These are phyloP conservation scores for Leucoma salicis DNA, from an alignment of 2,888 invertebrate genomes.

Conservation along the genomic window DNA sequence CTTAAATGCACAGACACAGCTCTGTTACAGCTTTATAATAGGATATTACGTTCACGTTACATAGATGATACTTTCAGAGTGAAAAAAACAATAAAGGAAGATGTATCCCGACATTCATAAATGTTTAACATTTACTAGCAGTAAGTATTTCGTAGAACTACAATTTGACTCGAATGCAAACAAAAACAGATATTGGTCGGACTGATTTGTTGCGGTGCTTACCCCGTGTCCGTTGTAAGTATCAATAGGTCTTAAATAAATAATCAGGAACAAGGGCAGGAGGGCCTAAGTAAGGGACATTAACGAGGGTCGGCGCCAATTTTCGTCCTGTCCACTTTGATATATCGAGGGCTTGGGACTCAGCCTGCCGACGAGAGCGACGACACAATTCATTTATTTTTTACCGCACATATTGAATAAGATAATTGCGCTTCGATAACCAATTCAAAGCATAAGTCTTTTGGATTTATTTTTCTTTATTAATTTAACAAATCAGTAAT, in stretches of 20 bases:
- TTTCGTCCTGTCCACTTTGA: conserved; percentile 80
- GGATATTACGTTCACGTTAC: too few relatives aligned
- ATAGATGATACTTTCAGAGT: too few relatives aligned
- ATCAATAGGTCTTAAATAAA: conserved; percentile 79
- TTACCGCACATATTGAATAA: conserved; percentile 43
- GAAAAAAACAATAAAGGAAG: too few relatives aligned
- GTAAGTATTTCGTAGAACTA: too few relatives aligned
- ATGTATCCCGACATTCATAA: too few relatives aligned
- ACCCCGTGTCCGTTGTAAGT: conserved; percentile 41
- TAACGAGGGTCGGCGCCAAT: conserved; percentile 82
- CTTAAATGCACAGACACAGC: too few relatives aligned
- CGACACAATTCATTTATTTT: conserved; percentile 67
- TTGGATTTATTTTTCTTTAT: not conserved
- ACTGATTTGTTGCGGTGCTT: conserved; percentile 37
- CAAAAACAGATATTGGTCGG: conserved; percentile 14
- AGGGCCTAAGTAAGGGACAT: conserved; percentile 76
- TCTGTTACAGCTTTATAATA: too few relatives aligned
- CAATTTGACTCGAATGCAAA: conserved; percentile 14
- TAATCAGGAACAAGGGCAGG: conserved; percentile 74
- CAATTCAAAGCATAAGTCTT: conserved; percentile 18
- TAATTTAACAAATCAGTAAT: too few relatives aligned
- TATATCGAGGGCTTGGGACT: conserved; percentile 71
- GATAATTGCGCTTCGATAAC: conserved; percentile 36
- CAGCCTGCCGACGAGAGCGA: conserved; percentile 41
- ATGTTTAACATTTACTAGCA: too few relatives aligned